Evolutionary conservation across 2,888 invertebrate genomes (phyloP).

Genomic region (Polyploca ridens): DNA sequence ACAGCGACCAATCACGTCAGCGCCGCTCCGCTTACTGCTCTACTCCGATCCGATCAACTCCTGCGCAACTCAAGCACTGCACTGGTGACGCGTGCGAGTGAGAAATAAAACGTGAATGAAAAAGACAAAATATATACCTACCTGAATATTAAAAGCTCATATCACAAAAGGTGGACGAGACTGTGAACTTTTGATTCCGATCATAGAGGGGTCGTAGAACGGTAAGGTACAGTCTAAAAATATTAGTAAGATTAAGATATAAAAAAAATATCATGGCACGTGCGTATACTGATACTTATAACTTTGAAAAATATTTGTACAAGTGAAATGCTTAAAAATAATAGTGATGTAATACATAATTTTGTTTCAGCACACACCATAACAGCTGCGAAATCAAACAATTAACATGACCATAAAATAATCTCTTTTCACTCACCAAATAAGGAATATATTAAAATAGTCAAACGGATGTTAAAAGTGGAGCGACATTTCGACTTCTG

Average conservation of each 20-base stretch:
- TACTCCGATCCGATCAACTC: constrained; percentile 70
- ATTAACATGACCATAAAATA: background rate
- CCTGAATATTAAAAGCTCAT: constrained; percentile 77
- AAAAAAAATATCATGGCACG: constrained; percentile 13
- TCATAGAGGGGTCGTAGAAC: constrained; percentile 41
- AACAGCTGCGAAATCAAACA: background rate
- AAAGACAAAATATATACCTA: constrained; percentile 64
- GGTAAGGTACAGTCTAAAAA: constrained; percentile 19
- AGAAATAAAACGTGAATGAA: constrained; percentile 47
- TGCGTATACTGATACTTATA: constrained; percentile 13
- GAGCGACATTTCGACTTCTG: constrained; percentile 26
- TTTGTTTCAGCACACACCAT: constrained; percentile 17
- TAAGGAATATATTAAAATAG: background rate
- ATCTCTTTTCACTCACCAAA: background rate
- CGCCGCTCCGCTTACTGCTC: constrained; percentile 78
- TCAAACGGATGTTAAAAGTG: constrained; percentile 25
- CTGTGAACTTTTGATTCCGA: constrained; percentile 53
- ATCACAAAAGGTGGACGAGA: constrained; percentile 61
- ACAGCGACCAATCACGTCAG: constrained; percentile 72
- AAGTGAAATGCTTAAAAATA: constrained; percentile 25
- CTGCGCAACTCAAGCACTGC: constrained; percentile 65
- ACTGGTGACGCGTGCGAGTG: constrained; percentile 57
- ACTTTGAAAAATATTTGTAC: constrained; percentile 26
- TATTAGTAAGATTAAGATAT: background rate
- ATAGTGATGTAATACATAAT: constrained; percentile 24